Evolutionary conservation across 2,797 vertebrate genomes (phyloP), one percentile per base, ranked within the genome.

Genomic region (Clarias fuscus): DNA sequence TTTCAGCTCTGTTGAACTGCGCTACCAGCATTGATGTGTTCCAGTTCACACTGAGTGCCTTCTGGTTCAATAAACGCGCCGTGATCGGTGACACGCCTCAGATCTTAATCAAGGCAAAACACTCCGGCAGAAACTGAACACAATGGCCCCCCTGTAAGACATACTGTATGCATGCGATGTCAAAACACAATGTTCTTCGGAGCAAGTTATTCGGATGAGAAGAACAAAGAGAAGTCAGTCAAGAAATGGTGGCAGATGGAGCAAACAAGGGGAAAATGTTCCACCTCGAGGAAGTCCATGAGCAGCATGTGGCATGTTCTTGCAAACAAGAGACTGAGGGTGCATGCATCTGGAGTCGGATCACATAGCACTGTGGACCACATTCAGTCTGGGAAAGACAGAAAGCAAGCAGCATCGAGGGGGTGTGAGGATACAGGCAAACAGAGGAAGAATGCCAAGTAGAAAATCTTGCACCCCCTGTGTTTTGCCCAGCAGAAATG

Each of bases 401-500:
- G 77, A 30, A 20, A 64, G 77, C 85, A 86, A 76, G 43, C 71
- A 86, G 76, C 84, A 20, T 71, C 27, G 58, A 68, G 48, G 30
- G 76, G 68, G 87, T 86, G 85, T 61, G 53, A 79, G 72, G 59
- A 89, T 70, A 73, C 68, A 76, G 83, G 62, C 43, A 85, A 58
- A 65, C 67, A 84, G 61, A 37, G 11, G 48, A 84, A 79, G 33
- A 80, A 82, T 82, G 61, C 48, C 86, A 87, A 84, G 80, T 53
- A 82, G 79, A 82, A 86, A 84, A 43, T 53, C 78, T 85, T 67
- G 73, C 85, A 80, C 82, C 85, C 77, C 68, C 82, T 86, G 84
- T 86, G 85, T 84, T 84, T 86, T 83, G 82, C 67, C 88, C 88
- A 87, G 85, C 86, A 83, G 86, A 90, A 56, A 59, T 76, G 67